Evolutionary conservation across 2,888 invertebrate genomes (phyloP), one percentile per base, ranked within the genome.

Genomic region (Sarcophaga caerulescens): DNA sequence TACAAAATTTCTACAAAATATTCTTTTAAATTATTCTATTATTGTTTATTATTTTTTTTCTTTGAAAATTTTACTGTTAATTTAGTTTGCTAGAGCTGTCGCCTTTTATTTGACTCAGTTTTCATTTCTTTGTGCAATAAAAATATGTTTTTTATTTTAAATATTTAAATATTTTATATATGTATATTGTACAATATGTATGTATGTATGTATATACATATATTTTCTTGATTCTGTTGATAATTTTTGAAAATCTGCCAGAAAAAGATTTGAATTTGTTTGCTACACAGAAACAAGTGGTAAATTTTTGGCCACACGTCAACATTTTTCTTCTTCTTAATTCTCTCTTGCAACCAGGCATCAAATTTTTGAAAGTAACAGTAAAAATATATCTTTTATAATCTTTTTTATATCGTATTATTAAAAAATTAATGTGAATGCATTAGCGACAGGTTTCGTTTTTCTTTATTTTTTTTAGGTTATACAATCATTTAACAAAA

Each of bases 191-290:
- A 47, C 14, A 47, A 47, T 47, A 47, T 0, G 47, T 47, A 12
- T 47, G 47, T 12, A 35, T 35, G 6, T 35, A 35, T 35, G 4
- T 3, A 14, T 52, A 17, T 17, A 14, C 5, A 52, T 35, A 35
- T 35, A 35, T 71, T 65, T 59, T 10, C 57, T 74, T 60, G 45
- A 25, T 66, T 76, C 71, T 62, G 63, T 12, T 83, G 88, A 88
- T 35, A 35, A 88, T 90, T 88, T 89, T 90, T 91, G 91, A 90
- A 90, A 81, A 78, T 81, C 84, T 90, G 91, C 91, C 91, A 91
- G 87, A 62, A 87, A 88, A 88, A 89, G 89, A 52, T 52, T 52
- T 89, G 87, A 89, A 87, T 85, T 85, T 85, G 62, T 78, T 80
- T 77, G 59, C 74, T 77, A 69, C 79, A 85, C 81, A 84, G n/a